Evolutionary conservation across 2,113 vertebrate genomes (phyloP).

Genomic region (Coptodon bakossiorum): DNA sequence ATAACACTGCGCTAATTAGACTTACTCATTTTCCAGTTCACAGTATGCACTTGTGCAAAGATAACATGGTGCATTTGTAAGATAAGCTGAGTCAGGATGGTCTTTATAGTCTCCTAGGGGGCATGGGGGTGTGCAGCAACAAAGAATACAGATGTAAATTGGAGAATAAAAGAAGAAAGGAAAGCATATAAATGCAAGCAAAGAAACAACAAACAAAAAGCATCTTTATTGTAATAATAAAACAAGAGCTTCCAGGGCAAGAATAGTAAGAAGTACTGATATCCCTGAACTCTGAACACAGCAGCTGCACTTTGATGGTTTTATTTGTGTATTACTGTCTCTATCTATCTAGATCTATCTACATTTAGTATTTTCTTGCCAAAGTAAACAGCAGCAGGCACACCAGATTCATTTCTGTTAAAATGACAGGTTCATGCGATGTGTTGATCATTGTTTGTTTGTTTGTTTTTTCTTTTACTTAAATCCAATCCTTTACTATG

Average conservation of each 20-base stretch:
- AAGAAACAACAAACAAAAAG: not conserved
- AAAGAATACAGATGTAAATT: not conserved
- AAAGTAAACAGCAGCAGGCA: not conserved
- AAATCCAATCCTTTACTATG: not conserved
- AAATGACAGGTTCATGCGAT: not conserved
- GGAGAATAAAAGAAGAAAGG: not conserved
- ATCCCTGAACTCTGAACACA: not conserved
- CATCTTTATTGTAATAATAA: not conserved
- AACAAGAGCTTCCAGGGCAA: not conserved
- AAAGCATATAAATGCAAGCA: not conserved
- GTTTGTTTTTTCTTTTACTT: not conserved
- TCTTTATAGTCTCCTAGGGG: not conserved
- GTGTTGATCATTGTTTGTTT: not conserved
- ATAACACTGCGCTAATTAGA: conserved; percentile 4
- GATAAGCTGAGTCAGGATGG: not conserved
- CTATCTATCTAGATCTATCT: not conserved
- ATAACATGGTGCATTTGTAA: not conserved
- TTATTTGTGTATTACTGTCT: not conserved
- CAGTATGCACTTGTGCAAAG: not conserved
- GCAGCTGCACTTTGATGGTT: not conserved
- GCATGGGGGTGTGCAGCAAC: not conserved
- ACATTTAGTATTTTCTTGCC: not conserved
- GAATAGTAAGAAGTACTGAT: not conserved
- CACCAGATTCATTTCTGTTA: not conserved
- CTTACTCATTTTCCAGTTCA: not conserved